phyloP scores from a whole-genome alignment of 1,140 invertebrate genomes.

The Lucilia cuprina region DNA sequence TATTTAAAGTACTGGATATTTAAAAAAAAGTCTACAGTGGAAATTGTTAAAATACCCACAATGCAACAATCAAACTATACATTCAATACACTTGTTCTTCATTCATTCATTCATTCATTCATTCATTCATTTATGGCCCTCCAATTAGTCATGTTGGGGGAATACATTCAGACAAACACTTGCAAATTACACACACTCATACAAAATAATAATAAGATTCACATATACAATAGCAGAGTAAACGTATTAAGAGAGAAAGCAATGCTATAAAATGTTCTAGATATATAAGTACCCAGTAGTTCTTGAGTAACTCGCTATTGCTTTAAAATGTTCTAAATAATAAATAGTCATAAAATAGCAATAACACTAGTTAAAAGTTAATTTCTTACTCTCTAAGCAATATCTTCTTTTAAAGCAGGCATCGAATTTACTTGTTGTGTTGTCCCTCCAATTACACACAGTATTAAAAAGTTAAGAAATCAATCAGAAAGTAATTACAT shows the following conservation, averaged over 20 bases:
- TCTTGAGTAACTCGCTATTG: no score
- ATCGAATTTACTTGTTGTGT: no score
- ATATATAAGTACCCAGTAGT: no score
- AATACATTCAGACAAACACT: not conserved
- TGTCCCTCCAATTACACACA: no score
- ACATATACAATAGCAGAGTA: not conserved
- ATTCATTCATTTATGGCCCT: not conserved
- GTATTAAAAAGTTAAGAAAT: no score
- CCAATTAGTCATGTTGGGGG: slow-evolving; percentile 4
- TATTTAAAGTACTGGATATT: not conserved
- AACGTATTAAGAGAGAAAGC: not conserved
- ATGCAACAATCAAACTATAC: not conserved
- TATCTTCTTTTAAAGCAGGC: no score
- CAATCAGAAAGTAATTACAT: no score
- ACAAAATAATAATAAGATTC: not conserved
- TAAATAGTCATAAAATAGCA: no score
- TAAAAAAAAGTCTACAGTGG: not conserved
- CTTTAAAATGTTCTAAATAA: no score
- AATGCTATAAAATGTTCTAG: not conserved
- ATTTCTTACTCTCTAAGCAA: no score
- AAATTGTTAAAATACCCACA: not conserved
- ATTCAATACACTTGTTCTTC: not conserved
- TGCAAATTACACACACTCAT: not conserved
- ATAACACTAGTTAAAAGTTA: no score
- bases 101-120: not conserved